Conservation (phyloP, 2,113 vertebrate species). For the Tiliqua scincoides region DNA sequence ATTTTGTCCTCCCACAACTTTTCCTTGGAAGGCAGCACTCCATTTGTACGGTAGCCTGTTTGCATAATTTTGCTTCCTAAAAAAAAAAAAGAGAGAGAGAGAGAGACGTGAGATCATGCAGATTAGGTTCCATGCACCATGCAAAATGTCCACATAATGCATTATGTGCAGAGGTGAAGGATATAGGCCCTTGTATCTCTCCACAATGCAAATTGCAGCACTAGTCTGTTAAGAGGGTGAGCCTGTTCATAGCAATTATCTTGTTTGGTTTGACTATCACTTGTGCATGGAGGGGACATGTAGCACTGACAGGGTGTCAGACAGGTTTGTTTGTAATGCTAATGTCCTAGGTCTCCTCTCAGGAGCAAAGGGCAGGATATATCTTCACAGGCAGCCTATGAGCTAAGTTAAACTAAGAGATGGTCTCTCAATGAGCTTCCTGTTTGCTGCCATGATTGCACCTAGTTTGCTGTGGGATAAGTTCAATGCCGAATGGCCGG, state of each 20-base stretch:
- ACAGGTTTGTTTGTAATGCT: background rate
- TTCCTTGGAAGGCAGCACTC: background rate
- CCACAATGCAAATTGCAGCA: background rate
- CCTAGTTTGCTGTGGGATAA: no score
- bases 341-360: background rate
- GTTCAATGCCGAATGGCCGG: no score
- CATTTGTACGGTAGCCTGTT: background rate
- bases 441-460: no score
- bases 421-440: no score
- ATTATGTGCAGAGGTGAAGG: background rate
- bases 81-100: no score
- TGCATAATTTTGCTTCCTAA: no score
- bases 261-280: background rate
- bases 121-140: background rate
- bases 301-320: no score
- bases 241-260: background rate
- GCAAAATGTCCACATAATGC: background rate
- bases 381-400: background rate
- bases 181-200: background rate
- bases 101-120: background rate
- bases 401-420: no score
- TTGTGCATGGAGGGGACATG: background rate
- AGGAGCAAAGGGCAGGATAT: background rate
- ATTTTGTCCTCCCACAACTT: no score
- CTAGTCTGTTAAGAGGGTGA: background rate